These are phyloP conservation scores for Sinelater perroti DNA, from an alignment of 2,888 invertebrate species.

Conservation along the genomic window DNA sequence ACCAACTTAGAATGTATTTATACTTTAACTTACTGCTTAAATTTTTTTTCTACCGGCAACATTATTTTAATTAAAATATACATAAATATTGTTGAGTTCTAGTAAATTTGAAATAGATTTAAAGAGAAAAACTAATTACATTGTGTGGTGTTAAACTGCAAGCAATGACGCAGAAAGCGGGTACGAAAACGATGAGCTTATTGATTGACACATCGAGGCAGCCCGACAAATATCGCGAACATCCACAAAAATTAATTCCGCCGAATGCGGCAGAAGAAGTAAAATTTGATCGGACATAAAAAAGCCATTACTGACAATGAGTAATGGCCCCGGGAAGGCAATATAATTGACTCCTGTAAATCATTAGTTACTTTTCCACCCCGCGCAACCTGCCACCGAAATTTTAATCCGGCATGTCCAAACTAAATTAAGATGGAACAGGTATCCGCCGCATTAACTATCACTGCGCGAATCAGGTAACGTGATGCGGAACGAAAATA, in stretches of 20 bases:
- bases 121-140: too few species aligned
- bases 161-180: too few species aligned
- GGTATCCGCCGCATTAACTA: conserved; percentile 24
- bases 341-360: conserved; percentile 41
- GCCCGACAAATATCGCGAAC: conserved; percentile 16
- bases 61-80: too few species aligned
- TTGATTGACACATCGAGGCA: too few species aligned
- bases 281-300: conserved; percentile 29
- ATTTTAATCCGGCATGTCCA: conserved; percentile 49
- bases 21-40: too few species aligned
- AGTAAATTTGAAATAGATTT: too few species aligned
- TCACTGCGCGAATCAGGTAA: conserved; percentile 24
- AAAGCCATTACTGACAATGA: conserved; percentile 40
- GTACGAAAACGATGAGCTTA: too few species aligned
- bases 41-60: too few species aligned
- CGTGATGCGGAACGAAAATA: conserved; percentile 28
- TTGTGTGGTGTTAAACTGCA: too few species aligned
- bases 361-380: conserved; percentile 49
- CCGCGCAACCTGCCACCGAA: conserved; percentile 47
- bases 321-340: conserved; percentile 41
- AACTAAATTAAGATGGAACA: conserved; percentile 49
- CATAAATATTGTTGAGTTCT: too few species aligned
- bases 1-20: too few species aligned
- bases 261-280: conserved; percentile 12
- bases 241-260: conserved; percentile 24